phyloP scores from a whole-genome alignment of 1,140 invertebrate genomes.

The Rhysida immarginata region DNA sequence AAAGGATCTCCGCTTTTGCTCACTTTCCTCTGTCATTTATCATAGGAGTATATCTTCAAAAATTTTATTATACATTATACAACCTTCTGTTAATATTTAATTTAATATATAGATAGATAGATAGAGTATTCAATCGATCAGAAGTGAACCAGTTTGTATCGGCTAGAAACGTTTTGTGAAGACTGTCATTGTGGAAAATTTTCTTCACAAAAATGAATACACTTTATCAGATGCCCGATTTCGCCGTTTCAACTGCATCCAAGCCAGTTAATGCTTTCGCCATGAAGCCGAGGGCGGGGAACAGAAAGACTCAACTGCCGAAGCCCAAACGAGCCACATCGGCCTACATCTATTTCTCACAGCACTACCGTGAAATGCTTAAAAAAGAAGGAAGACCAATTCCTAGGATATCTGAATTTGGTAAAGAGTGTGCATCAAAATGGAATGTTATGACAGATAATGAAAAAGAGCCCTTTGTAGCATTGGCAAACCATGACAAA shows the following conservation, averaged over 20 bases:
- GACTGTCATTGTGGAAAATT: no score
- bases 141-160: no score
- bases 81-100: no score
- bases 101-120: no score
- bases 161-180: no score
- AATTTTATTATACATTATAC: no score
- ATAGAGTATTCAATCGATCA: no score
- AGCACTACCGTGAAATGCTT: slow-evolving; percentile 23
- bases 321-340: slow-evolving; percentile 23
- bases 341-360: slow-evolving; percentile 24
- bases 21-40: no score
- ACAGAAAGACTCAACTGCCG: slow-evolving; percentile 11
- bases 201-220: no score
- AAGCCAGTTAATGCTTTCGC: not conserved
- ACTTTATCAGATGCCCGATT: no score
- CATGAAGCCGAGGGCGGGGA: not conserved
- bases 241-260: not conserved
- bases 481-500: slow-evolving; percentile 18
- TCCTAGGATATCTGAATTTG: slow-evolving; percentile 24
- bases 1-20: no score
- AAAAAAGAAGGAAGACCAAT: slow-evolving; percentile 22
- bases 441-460: slow-evolving; percentile 23
- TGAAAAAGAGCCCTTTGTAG: slow-evolving; percentile 21
- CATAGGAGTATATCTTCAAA: no score
- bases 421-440: slow-evolving; percentile 23